Evolutionary conservation across 2,888 invertebrate genomes (phyloP), one percentile per base, ranked within the genome.

Genomic region (Toxonevra muliebris): DNA sequence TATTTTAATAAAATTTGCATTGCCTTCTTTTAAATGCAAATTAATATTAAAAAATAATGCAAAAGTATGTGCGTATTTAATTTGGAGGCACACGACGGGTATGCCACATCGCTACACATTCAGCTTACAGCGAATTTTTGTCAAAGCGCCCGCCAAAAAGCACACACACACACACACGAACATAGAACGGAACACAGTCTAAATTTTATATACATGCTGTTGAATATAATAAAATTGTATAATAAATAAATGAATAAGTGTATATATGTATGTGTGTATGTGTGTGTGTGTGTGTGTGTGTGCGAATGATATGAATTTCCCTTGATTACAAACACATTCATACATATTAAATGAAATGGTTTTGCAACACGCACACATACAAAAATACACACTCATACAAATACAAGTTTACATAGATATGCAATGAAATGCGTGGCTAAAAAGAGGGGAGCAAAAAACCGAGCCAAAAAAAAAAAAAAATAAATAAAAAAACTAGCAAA

Each of bases 301-400:
- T 54, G 48, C 57, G 41, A 41, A 58, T 61, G 65, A 53, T 66
- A 57, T 60, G 59, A 66, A 63, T 69, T 66, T 63, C 48, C 45
- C 64, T 68, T 68, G 65, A 65, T 70, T 65, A 60, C 67, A 61
- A 57, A 53, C 41, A 45, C 61, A 52, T 61, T 65, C 62, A 62
- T 61, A 57, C 61, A 69, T 61, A 62, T 62, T 62, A 67, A 67
- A 62, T 57, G 67, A 62, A 62, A 50, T 66, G 48, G 58, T 62
- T 52, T 12, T 52, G 43, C 50, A 48, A 57, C 61, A 67, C 5
- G 15, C 52, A 19, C 45, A 60, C 40, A 15, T 13, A 45, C 53
- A 54, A 8, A 41, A 17, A 41, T 19, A 60, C 55, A 53, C n/a
- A 54, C 15, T 11, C 61, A 55, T 60, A 55, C 17, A 4, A 2